phyloP scores from a whole-genome alignment of 2,888 invertebrate species.

The Pasiphila rectangulata region DNA sequence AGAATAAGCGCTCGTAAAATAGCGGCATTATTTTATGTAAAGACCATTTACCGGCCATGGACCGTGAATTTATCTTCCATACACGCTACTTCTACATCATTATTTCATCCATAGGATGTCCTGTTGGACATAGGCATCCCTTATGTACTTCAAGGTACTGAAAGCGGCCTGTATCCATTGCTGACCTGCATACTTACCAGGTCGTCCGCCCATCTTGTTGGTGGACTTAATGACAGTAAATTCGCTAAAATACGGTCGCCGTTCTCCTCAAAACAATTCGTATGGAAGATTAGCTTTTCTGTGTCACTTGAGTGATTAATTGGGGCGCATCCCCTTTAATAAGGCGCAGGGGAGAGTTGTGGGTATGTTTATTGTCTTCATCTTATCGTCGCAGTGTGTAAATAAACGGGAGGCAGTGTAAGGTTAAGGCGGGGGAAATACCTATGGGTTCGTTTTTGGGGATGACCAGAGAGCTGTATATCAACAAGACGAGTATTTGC shows the following conservation, averaged over 20 bases:
- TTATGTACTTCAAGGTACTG: too few species aligned
- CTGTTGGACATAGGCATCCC: too few species aligned
- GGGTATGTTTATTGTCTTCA: background rate
- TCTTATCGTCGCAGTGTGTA: background rate
- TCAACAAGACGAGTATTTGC: background rate
- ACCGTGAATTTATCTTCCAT: too few species aligned
- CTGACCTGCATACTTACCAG: too few species aligned
- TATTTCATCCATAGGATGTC: too few species aligned
- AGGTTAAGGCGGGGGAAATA: too few species aligned
- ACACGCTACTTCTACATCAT: too few species aligned
- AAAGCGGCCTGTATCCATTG: too few species aligned
- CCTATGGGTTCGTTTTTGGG: too few species aligned
- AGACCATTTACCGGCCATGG: too few species aligned
- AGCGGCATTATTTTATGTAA: background rate
- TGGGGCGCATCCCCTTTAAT: conserved; percentile 10
- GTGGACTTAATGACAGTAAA: background rate
- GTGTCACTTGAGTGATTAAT: conserved; percentile 14
- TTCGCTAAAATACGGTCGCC: background rate
- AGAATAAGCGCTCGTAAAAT: background rate
- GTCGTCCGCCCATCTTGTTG: too few species aligned
- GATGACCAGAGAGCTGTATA: too few species aligned
- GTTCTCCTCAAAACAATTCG: background rate
- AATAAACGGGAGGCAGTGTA: background rate
- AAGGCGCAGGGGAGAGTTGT: conserved; percentile 1
- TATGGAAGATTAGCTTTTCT: conserved; percentile 11